Percentiles rank a stretch among this genome's conserved stretches.
phyloP scores from a whole-genome alignment of 2,888 invertebrate species.

The Gryllus longicercus region DNA sequence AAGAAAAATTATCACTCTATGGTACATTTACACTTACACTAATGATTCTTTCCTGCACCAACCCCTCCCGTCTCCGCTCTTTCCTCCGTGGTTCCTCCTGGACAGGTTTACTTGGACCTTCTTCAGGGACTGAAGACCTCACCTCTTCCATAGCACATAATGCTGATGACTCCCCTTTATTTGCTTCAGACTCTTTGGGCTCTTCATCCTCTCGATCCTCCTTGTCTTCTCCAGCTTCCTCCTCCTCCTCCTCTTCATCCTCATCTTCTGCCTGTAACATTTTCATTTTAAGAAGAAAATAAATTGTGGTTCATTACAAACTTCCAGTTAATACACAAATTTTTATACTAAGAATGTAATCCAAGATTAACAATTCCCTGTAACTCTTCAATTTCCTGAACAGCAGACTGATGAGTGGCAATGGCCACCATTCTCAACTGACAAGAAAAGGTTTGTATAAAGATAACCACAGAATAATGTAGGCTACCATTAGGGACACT shows the following conservation, averaged over 20 bases:
- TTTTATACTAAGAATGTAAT: no score
- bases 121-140: slow-evolving; percentile 8
- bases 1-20: no score
- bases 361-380: no score
- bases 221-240: slow-evolving; percentile 41
- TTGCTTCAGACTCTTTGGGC: slow-evolving; percentile 41
- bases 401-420: no score
- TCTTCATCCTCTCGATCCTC: slow-evolving; percentile 46
- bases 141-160: slow-evolving; percentile 3
- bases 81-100: slow-evolving; percentile 30
- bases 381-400: no score
- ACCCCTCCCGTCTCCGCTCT: slow-evolving; percentile 46
- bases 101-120: background rate
- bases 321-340: no score
- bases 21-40: slow-evolving; percentile 53
- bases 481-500: no score
- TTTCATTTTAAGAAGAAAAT: no score
- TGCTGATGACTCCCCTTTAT: slow-evolving; percentile 43
- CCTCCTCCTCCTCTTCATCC: slow-evolving; percentile 41
- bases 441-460: no score
- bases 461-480: no score
- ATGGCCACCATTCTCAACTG: no score
- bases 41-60: slow-evolving; percentile 62
- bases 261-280: slow-evolving; percentile 34
- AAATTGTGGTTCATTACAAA: no score